phyloP scores from a whole-genome alignment of 92 coral and sea anemone species.

The Heliopora coerulea region DNA sequence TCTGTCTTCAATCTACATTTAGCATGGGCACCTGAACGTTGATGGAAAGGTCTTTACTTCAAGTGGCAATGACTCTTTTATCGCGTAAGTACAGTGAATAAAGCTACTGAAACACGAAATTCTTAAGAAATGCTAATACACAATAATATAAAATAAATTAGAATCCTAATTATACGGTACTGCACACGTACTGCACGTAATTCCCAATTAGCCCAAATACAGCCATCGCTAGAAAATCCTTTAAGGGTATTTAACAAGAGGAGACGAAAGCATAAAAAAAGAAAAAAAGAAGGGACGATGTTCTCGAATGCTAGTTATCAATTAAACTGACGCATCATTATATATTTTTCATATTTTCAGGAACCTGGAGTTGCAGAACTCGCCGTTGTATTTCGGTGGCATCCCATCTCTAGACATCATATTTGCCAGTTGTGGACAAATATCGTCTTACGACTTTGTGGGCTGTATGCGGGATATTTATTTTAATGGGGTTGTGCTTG shows the following conservation, averaged over 20 bases:
- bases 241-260: no score
- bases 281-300: no score
- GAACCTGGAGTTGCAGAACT: conserved; percentile 64
- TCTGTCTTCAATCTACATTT: neutral
- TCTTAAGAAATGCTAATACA: neutral
- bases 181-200: no score
- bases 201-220: no score
- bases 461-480: conserved; percentile 93
- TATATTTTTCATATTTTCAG: conserved; percentile 42
- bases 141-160: no score
- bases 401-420: conserved; percentile 66
- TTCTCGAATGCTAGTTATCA: no score
- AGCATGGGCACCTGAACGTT: conserved; percentile 7
- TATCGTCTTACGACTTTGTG: conserved; percentile 74
- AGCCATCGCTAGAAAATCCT: no score
- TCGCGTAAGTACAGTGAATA: conserved; percentile 3
- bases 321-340: no score
- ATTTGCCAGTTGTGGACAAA: conserved; percentile 62
- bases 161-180: no score
- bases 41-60: conserved; percentile 1
- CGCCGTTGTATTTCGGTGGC: conserved; percentile 86
- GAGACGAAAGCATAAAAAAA: no score
- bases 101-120: neutral
- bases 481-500: conserved; percentile 61
- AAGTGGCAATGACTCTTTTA: neutral